A percentile compares a stretch with the other conserved stretches of the same genome.
These are phyloP conservation scores for Peromyscus maniculatus DNA, from an alignment of 2,113 vertebrate species.

Conservation along the genomic window DNA sequence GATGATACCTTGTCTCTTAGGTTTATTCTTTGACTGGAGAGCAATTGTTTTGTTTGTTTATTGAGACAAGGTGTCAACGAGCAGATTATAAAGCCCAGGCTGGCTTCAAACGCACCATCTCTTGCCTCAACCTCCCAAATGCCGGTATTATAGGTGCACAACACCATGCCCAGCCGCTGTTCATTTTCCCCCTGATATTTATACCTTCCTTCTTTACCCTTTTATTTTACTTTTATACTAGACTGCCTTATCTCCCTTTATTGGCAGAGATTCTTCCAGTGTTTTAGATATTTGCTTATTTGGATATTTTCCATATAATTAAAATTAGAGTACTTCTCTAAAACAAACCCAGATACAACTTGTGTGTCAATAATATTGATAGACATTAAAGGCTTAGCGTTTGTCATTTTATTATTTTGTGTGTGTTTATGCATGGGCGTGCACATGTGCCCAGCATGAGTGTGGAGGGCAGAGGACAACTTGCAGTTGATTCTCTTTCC, in stretches of 20 bases:
- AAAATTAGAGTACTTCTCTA: not conserved
- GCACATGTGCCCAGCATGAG: not conserved
- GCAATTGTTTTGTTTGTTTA: not conserved
- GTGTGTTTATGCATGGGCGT: not conserved
- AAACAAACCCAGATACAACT: not conserved
- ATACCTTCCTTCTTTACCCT: not conserved
- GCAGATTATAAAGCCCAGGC: not conserved
- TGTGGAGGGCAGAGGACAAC: not conserved
- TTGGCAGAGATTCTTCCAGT: not conserved
- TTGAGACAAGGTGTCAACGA: not conserved
- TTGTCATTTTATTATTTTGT: not conserved
- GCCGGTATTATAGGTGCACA: not conserved
- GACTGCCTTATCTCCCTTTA: not conserved
- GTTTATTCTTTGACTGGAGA: not conserved
- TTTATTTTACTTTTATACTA: not conserved
- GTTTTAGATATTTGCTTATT: not conserved
- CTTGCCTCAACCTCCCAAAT: not conserved
- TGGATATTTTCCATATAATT: not conserved
- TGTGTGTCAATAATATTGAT: not conserved
- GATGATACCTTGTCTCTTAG: not conserved
- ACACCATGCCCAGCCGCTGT: not conserved
- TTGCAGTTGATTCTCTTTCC: not conserved
- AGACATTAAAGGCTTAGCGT: not conserved
- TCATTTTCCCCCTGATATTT: not conserved
- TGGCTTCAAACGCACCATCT: not conserved